phyloP scores from a whole-genome alignment of 2,888 invertebrate species.

The Therioaphis trifolii region DNA sequence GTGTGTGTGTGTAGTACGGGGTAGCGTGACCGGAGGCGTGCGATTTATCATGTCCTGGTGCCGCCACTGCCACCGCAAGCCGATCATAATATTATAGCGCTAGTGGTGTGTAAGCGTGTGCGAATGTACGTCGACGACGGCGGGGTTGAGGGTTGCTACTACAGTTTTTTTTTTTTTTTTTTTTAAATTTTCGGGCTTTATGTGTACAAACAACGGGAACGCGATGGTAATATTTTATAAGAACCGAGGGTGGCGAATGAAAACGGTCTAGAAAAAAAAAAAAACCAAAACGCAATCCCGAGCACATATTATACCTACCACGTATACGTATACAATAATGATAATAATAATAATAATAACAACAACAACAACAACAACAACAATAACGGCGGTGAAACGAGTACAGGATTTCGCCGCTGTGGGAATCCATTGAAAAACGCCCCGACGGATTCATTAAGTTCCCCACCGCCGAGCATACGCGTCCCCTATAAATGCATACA shows the following conservation, averaged over 20 bases:
- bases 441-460: constrained; percentile 48
- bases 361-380: not conserved
- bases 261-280: not conserved
- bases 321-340: not conserved
- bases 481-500: too few species aligned
- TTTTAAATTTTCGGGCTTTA: not conserved
- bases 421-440: constrained; percentile 19
- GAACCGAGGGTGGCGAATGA: constrained; percentile 23
- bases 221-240: constrained; percentile 43
- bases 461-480: not conserved
- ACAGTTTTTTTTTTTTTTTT: constrained; percentile 1
- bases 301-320: not conserved
- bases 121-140: not conserved
- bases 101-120: not conserved
- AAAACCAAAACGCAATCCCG: constrained; percentile 12
- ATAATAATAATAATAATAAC: not conserved
- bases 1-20: not conserved
- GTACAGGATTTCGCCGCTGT: not conserved
- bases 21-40: constrained; percentile 60
- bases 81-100: constrained; percentile 9
- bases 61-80: not conserved
- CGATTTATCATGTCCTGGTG: constrained; percentile 57
- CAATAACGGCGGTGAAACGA: too few species aligned
- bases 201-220: not conserved
- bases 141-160: not conserved